A percentile compares a stretch with the other conserved stretches of the same genome.
These are phyloP conservation scores for Drosophila ezoana DNA, from an alignment of 2,888 invertebrate species.

Conservation along the genomic window DNA sequence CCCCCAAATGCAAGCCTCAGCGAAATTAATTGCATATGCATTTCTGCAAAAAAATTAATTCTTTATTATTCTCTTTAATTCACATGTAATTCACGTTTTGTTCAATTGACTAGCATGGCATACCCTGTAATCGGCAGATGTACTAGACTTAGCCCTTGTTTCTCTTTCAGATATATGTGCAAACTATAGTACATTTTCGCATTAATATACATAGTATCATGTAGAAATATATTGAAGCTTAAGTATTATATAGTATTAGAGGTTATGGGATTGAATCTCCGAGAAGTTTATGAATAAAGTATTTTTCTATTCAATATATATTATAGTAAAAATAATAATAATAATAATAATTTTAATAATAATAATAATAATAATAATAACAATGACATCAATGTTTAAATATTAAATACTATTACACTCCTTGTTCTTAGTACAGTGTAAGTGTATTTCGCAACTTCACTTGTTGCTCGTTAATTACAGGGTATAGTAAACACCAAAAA, in stretches of 20 bases:
- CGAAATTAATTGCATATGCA: constrained; percentile 27
- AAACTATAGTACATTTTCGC: no score
- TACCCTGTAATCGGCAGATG: constrained; percentile 1
- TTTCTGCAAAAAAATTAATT: constrained; percentile 15
- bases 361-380: no score
- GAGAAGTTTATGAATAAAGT: no score
- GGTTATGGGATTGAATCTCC: no score
- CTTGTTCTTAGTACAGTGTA: no score
- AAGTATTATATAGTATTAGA: no score
- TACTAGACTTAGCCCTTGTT: no score
- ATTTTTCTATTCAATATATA: not conserved
- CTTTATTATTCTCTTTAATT: constrained; percentile 28
- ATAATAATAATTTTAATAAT: no score
- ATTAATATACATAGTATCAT: no score
- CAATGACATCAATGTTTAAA: no score
- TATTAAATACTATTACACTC: no score
- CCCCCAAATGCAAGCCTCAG: constrained; percentile 38
- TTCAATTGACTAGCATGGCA: not conserved
- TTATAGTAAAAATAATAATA: not conserved
- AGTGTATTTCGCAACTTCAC: not conserved
- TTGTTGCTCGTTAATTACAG: constrained; percentile 5
- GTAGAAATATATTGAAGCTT: no score
- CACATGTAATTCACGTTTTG: constrained; percentile 10
- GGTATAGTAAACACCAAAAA: constrained; percentile 20
- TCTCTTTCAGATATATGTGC: not conserved